Evolutionary conservation across 2,113 vertebrate species (phyloP), one percentile per base, ranked within the genome.

Genomic region (Lasiurus borealis): DNA sequence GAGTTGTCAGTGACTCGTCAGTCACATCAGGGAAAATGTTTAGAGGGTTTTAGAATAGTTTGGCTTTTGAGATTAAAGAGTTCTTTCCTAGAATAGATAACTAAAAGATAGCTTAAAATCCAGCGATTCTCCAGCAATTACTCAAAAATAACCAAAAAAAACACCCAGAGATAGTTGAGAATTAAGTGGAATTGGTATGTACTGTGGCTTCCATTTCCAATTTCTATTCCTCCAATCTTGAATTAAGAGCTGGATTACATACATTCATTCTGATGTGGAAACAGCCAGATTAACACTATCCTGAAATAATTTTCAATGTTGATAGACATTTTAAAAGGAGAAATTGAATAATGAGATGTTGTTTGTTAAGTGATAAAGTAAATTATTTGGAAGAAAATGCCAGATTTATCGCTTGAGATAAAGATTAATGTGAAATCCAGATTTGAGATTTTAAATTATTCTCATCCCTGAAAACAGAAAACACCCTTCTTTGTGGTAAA

Each of bases 1-100:
- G 97, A 96, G 46, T 93, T 71, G 40, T 90, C 50, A 46, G 46
- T 59, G 87, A 87, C 75, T 94, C 34, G 50, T 90, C 25, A n/a
- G 57, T 93, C 21, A 46, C 16, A 12, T 85, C 29, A 44, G 52
- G 48, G 48, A 87, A 50, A 73, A 40, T 68, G 52, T 59, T 31
- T 46, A 14, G 69, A 87, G 44, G 50, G 6, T 82, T 71, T 76
- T 76, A 25, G 36, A 81, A 8, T 62, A 86, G 59, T 92, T 92
- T 81, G 23, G 62, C 15, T 81, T 91, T 80, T 57, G 83, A 83
- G 68, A 66, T 91, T 66, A 66, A 95, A 69, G 44, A 80, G 6
- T 5, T 19, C 85, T 15, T 92, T 86, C 25, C 31, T 66, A 71
- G 50, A 54, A 29, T 52, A 66, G 54, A 64, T 34, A 59, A 59